phyloP scores from a whole-genome alignment of 1,140 invertebrate genomes.

The Holotrichia oblita region DNA sequence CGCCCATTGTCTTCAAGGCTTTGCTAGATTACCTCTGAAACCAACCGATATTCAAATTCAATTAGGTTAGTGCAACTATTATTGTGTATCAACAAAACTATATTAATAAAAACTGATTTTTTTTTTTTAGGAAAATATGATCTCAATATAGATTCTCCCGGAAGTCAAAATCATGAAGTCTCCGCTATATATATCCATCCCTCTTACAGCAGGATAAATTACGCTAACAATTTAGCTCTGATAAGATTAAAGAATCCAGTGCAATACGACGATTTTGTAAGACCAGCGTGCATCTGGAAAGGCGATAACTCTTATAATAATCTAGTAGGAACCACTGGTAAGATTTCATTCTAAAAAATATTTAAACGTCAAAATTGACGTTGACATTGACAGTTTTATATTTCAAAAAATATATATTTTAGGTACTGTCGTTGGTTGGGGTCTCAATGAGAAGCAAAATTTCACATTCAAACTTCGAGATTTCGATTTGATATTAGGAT shows the following conservation, averaged over 20 bases:
- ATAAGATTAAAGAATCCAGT: not conserved
- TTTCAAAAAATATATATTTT: not conserved
- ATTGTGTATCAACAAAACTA: not conserved
- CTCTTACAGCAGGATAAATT: not conserved
- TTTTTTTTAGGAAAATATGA: not conserved
- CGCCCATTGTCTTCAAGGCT: constrained; percentile 54
- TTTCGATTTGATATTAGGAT: constrained; percentile 56
- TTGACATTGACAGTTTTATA: too few species aligned
- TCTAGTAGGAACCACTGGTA: not conserved
- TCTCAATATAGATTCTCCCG: not conserved
- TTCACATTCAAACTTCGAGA: constrained; percentile 64
- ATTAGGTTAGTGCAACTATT: not conserved
- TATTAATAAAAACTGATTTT: not conserved
- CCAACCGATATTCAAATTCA: not conserved
- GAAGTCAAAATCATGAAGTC: not conserved
- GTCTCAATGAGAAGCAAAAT: constrained; percentile 65
- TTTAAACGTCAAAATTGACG: too few species aligned
- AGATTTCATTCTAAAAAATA: too few species aligned
- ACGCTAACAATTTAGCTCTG: constrained; percentile 31
- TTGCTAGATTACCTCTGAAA: not conserved
- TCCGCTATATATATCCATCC: constrained; percentile 5
- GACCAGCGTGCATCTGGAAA: not conserved
- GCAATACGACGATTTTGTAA: not conserved
- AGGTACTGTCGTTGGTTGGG: constrained; percentile 66
- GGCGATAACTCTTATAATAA: not conserved